Evolutionary conservation across 2,888 invertebrate species (phyloP).

Genomic region (Priocnemis perturbator): DNA sequence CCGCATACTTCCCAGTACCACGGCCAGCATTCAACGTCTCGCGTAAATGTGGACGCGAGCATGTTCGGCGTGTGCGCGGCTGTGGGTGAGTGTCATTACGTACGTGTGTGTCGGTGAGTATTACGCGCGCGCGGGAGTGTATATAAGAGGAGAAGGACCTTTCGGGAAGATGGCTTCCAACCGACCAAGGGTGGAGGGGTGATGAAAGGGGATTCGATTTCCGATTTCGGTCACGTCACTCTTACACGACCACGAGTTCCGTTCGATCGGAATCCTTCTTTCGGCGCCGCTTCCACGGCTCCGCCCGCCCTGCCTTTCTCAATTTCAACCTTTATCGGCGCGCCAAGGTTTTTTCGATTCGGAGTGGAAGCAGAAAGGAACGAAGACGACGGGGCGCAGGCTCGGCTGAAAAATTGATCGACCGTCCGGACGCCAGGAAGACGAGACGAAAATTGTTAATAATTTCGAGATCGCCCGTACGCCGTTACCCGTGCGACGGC

Average conservation of each 20-base stretch:
- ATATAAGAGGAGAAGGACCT: background rate
- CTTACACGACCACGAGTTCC: constrained; percentile 34
- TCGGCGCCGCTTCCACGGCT: background rate
- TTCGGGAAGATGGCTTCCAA: constrained; percentile 1
- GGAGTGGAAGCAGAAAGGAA: no score
- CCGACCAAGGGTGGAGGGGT: background rate
- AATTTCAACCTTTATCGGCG: constrained; percentile 5
- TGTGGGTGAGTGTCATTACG: background rate
- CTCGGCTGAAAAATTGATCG: no score
- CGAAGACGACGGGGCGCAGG: no score
- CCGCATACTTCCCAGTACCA: no score
- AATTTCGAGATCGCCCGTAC: no score
- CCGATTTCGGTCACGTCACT: constrained; percentile 56
- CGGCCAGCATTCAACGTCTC: no score
- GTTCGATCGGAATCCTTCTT: background rate
- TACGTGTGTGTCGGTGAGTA: background rate
- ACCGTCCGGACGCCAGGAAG: no score
- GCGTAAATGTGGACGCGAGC: background rate
- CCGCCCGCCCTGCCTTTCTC: background rate
- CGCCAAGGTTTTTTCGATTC: background rate
- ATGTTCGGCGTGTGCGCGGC: background rate
- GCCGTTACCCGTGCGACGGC: no score
- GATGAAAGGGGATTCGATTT: constrained; percentile 62
- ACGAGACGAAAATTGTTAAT: no score
- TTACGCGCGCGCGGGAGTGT: background rate